Percentiles rank a stretch among this genome's conserved stretches.
phyloP scores from a whole-genome alignment of 2,888 invertebrate species.

The Dolomedes plantarius region DNA sequence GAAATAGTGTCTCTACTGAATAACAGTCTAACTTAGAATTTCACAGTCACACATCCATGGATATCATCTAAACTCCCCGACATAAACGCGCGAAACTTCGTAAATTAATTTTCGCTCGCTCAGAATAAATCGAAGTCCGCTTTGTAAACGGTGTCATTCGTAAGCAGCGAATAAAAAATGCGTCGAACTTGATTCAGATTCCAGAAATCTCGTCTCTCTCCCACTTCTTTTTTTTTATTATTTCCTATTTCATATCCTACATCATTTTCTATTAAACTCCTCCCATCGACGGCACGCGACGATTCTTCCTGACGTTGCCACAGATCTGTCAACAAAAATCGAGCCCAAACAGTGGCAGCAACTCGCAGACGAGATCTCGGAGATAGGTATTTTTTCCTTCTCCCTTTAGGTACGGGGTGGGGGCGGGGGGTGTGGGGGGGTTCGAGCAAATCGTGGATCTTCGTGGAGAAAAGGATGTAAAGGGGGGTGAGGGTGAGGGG shows the following conservation, averaged over 20 bases:
- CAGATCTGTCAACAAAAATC: slow-evolving; percentile 30
- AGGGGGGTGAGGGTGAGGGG: too few species aligned
- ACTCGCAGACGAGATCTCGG: background rate
- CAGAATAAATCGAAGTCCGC: too few species aligned
- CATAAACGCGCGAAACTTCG: too few species aligned
- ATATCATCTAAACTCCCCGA: too few species aligned
- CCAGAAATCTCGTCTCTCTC: too few species aligned
- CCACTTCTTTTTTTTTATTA: background rate
- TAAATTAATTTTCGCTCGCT: too few species aligned
- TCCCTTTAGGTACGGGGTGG: background rate
- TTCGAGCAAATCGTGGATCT: slow-evolving; percentile 6
- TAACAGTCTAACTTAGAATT: too few species aligned
- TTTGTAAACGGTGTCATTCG: too few species aligned
- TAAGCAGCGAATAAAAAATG: background rate
- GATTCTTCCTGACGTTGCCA: slow-evolving; percentile 15
- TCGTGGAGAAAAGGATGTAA: background rate
- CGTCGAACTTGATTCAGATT: background rate
- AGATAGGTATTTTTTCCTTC: background rate
- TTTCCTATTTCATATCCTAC: background rate
- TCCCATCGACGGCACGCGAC: background rate
- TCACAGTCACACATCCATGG: too few species aligned
- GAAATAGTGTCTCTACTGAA: too few species aligned
- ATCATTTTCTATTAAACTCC: slow-evolving; percentile 6
- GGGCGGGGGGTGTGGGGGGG: background rate
- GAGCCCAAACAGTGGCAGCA: too few species aligned